Evolutionary conservation across 2,888 invertebrate genomes (phyloP), one percentile per base, ranked within the genome.

Genomic region (Hemithea aestivaria): DNA sequence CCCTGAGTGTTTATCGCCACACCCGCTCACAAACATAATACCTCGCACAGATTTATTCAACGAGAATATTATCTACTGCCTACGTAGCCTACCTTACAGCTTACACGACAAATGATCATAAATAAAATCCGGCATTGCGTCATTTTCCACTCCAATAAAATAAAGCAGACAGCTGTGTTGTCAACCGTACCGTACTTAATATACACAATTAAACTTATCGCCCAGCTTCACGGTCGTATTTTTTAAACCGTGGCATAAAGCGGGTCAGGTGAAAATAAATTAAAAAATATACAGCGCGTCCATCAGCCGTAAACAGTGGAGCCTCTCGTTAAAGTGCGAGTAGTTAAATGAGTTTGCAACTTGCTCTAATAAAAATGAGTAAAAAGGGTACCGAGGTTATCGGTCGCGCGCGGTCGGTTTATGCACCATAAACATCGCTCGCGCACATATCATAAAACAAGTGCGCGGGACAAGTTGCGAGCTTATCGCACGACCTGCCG

Each of bases 381-480:
- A 16, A 35, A 35, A 40, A 40, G 32, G 16, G 35, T 20, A 26
- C 20, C 48, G 47, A 45, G 65, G 65, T 65, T 67, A 66, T 66
- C 68, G 56, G 42, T 10, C 28, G 48, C 45, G 31, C 50, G 52
- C 43, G 48, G 44, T 40, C 56, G 51, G 53, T 56, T 59, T 56
- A 62, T 66, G 60, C 58, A 53, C 45, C 65, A 54, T 71, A 71
- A 70, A 66, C 69, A 64, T 63, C 48, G 58, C 61, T 58, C 61
- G 54, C 52, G 60, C 59, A n/a, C n/a, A 62, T 56, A 67, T 67
- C 61, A 69, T 69, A 69, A 63, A 69, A 66, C 69, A 66, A 62
- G 58, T 57, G 45, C 32, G 52, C 40, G 39, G 44, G 34, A 31
- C 53, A 51, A 51, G 46, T 51, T 38, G 23, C 5, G 33, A 41